phyloP scores from a whole-genome alignment of 1,140 invertebrate species.

The Chlorops oryzae region DNA sequence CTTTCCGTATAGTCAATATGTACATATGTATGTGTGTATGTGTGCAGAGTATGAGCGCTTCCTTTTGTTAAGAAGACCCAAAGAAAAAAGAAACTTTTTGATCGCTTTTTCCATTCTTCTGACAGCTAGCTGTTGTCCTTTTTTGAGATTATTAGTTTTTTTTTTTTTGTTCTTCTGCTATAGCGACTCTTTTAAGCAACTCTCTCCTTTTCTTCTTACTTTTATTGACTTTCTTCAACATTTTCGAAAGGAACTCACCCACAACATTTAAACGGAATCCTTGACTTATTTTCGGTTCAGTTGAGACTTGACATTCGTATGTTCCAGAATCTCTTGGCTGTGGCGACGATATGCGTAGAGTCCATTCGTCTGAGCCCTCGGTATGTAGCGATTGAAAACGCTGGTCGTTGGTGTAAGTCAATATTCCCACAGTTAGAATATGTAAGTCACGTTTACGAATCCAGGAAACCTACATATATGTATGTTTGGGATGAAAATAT shows the following conservation, averaged over 20 bases:
- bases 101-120: too few species aligned
- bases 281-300: constrained; percentile 77
- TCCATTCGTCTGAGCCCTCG: constrained; percentile 83
- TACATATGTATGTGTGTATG: too few species aligned
- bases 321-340: constrained; percentile 67
- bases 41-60: too few species aligned
- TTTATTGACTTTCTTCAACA: neutral
- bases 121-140: neutral
- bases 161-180: neutral
- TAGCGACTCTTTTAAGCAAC: neutral
- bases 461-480: constrained; percentile 64
- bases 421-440: constrained; percentile 66
- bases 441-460: constrained; percentile 68
- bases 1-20: too few species aligned
- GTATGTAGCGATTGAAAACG: constrained; percentile 71
- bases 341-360: constrained; percentile 71
- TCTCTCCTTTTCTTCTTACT: neutral
- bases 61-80: too few species aligned
- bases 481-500: too few species aligned
- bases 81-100: too few species aligned
- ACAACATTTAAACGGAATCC: constrained; percentile 75
- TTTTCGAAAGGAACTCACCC: constrained; percentile 69
- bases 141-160: too few species aligned
- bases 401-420: constrained; percentile 71
- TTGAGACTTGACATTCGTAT: constrained; percentile 83